A percentile compares a stretch with the other conserved stretches of the same genome.
Evolutionary conservation across 92 coral and sea anemone genomes (phyloP).

Genomic region (Paragorgia papillata): DNA sequence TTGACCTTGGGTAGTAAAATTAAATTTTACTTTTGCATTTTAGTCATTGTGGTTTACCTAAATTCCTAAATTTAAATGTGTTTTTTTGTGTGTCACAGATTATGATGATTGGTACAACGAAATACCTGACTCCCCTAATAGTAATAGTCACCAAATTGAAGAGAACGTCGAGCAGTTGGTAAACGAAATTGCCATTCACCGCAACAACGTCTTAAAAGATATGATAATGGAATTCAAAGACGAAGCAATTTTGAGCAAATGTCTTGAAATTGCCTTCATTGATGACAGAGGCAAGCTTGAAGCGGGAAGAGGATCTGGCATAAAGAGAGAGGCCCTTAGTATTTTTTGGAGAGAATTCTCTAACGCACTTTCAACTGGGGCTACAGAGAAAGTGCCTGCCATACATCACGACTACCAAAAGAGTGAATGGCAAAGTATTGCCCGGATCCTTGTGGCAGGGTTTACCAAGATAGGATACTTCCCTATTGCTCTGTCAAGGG

Average conservation of each 20-base stretch:
- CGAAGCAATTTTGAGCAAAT: slow-evolving; percentile 31
- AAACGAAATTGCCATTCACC: slow-evolving; percentile 28
- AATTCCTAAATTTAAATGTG: no score
- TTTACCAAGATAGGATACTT: no score
- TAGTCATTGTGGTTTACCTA: no score
- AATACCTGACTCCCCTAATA: no score
- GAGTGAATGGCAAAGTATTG: slow-evolving; percentile 54
- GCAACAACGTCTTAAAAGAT: slow-evolving; percentile 50
- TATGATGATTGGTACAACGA: no score
- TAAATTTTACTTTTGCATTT: no score
- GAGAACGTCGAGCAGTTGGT: no score
- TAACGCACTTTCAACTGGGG: slow-evolving; percentile 49
- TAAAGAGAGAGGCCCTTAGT: slow-evolving; percentile 50
- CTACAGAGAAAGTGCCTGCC: slow-evolving; percentile 50
- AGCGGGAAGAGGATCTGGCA: slow-evolving; percentile 54
- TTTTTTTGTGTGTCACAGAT: no score
- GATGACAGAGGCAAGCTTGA: slow-evolving; percentile 44
- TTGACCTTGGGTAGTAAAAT: no score
- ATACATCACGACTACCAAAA: slow-evolving; percentile 53
- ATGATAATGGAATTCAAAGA: slow-evolving; percentile 49
- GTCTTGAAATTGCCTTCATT: slow-evolving; percentile 50
- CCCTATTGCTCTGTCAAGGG: no score
- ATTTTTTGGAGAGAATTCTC: slow-evolving; percentile 54
- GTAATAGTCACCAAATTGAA: no score
- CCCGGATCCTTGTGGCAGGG: slow-evolving; percentile 44